phyloP scores from a whole-genome alignment of 2,797 vertebrate genomes.

The Pantherophis alleghaniensis region DNA sequence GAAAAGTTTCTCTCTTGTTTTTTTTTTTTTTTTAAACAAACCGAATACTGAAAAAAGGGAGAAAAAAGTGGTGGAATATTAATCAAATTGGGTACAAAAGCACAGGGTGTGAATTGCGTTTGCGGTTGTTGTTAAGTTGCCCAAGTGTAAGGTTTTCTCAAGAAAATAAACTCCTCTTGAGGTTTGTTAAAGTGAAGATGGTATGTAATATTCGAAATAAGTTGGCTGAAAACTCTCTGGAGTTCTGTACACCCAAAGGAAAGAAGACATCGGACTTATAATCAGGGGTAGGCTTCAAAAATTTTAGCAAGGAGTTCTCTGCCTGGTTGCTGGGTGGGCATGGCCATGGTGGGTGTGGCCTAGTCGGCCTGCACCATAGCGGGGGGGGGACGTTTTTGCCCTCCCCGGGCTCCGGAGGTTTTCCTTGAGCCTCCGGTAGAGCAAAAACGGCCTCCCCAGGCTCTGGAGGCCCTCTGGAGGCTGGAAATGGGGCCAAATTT shows the following conservation, averaged over 20 bases:
- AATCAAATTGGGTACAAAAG: not conserved
- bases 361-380: no score
- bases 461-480: no score
- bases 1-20: no score
- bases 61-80: not conserved
- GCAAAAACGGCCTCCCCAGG: no score
- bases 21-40: not conserved
- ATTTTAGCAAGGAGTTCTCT: no score
- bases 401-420: no score
- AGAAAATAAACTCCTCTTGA: not conserved
- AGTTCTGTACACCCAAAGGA: not conserved
- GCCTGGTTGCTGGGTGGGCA: no score
- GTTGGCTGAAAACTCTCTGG: not conserved
- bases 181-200: not conserved
- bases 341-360: no score
- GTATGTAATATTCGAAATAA: not conserved
- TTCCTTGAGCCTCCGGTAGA: no score
- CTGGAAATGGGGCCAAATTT: no score
- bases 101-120: not conserved
- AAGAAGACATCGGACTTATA: not conserved
- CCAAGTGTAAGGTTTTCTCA: not conserved
- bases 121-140: not conserved
- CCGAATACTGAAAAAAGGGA: not conserved
- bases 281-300: no score
- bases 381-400: no score